phyloP scores from a whole-genome alignment of 2,888 invertebrate genomes.

The Apotomis capreana region DNA sequence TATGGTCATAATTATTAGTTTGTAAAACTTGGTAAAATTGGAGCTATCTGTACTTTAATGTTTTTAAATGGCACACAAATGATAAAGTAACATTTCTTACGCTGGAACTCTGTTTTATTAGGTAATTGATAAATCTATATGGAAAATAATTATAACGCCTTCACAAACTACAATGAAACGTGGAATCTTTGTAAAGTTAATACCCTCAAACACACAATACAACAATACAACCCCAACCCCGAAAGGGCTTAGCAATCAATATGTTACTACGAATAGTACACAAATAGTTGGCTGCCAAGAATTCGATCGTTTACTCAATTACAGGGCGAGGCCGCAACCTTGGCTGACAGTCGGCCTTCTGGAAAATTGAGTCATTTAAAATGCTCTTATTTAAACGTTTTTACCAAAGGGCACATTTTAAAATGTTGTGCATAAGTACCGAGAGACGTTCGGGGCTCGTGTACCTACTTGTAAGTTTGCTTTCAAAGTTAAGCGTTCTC shows the following conservation, averaged over 20 bases:
- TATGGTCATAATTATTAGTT: too few relatives aligned
- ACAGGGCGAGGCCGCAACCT: slow-evolving; percentile 26
- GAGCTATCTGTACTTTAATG: too few relatives aligned
- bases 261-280: slow-evolving; percentile 34
- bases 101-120: too few relatives aligned
- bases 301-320: slow-evolving; percentile 39
- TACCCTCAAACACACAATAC: slow-evolving; percentile 10
- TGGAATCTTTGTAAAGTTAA: not conserved
- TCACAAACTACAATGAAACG: slow-evolving; percentile 2
- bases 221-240: not conserved
- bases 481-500: too few relatives aligned
- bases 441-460: too few relatives aligned
- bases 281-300: slow-evolving; percentile 39
- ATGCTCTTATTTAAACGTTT: not conserved
- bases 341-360: slow-evolving; percentile 11
- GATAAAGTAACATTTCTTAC: too few relatives aligned
- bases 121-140: too few relatives aligned
- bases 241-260: slow-evolving; percentile 34
- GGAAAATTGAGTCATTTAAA: slow-evolving; percentile 17
- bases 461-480: too few relatives aligned
- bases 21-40: too few relatives aligned
- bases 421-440: too few relatives aligned
- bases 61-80: too few relatives aligned
- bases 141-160: not conserved
- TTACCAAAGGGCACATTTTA: too few relatives aligned